Evolutionary conservation across 1,140 invertebrate species (phyloP).

Genomic region (Heliconius eleuchia): DNA sequence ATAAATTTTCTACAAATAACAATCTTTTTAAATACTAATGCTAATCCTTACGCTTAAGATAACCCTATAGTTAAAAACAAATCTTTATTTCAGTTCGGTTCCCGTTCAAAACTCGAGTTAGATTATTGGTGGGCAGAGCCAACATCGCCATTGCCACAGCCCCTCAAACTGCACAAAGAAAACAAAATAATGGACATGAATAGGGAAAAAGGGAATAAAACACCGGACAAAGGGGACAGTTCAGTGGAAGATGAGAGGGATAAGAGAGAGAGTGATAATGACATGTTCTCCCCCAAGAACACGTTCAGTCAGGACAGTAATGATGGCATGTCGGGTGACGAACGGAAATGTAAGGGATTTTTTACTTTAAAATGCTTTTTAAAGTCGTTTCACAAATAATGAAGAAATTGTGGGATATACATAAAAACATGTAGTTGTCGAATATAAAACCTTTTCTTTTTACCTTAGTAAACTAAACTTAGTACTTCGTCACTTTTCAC

Average conservation of each 20-base stretch:
- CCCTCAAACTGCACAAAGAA: conserved; percentile 44
- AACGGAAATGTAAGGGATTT: conserved; percentile 58
- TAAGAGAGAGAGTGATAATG: conserved; percentile 64
- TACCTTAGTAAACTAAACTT: too few species aligned
- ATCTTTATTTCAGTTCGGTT: conserved; percentile 84
- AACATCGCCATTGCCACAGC: conserved; percentile 60
- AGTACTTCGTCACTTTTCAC: too few species aligned
- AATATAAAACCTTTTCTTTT: too few species aligned
- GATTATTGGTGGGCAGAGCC: conserved; percentile 91
- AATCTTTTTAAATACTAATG: too few species aligned
- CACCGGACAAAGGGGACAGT: conserved; percentile 57
- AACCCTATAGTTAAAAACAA: neutral
- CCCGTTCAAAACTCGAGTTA: conserved; percentile 88
- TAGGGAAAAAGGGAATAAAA: conserved; percentile 52
- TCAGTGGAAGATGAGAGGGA: conserved; percentile 64
- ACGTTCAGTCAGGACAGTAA: conserved; percentile 72
- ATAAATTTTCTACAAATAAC: too few species aligned
- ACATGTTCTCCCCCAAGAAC: conserved; percentile 74
- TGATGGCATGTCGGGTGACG: conserved; percentile 71
- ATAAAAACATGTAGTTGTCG: too few species aligned
- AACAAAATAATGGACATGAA: conserved; percentile 44
- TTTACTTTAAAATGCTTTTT: neutral
- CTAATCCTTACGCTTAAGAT: neutral
- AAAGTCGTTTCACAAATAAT: too few species aligned
- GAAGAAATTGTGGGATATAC: too few species aligned